Evolutionary conservation across 2,888 invertebrate genomes (phyloP).

Genomic region (Selenia dentaria): DNA sequence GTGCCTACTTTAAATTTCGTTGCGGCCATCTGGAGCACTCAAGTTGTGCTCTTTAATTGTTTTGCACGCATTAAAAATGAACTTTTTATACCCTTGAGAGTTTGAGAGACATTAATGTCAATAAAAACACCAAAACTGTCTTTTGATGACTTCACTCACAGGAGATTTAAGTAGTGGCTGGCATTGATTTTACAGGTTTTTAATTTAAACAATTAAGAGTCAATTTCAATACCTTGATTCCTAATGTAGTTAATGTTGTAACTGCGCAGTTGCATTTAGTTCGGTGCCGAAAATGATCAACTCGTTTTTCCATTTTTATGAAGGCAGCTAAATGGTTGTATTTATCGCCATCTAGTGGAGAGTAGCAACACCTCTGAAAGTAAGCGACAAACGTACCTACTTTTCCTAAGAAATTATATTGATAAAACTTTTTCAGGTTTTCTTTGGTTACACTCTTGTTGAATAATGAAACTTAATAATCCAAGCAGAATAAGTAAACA

Average conservation of each 20-base stretch:
- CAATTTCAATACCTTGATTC: constrained; percentile 30
- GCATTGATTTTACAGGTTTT: constrained; percentile 30
- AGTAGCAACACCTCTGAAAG: constrained; percentile 48
- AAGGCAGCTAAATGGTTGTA: background rate
- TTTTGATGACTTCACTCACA: constrained; percentile 23
- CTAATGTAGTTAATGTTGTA: constrained; percentile 28
- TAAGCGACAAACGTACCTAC: background rate
- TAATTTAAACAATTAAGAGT: constrained; percentile 23
- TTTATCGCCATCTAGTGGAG: constrained; percentile 54
- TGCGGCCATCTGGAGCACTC: constrained; percentile 17
- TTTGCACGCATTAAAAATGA: constrained; percentile 19
- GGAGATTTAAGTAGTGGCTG: constrained; percentile 10
- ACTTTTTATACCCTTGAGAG: constrained; percentile 28
- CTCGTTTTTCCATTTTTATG: constrained; percentile 1
- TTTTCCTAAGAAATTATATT: constrained; percentile 31
- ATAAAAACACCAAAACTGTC: constrained; percentile 23
- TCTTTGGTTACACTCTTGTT: background rate
- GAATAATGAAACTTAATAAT: background rate
- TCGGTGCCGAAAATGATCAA: background rate
- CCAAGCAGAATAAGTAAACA: constrained; percentile 23
- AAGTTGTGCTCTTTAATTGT: constrained; percentile 18
- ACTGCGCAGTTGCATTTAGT: constrained; percentile 24
- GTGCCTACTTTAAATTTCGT: background rate
- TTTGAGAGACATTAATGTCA: constrained; percentile 21
- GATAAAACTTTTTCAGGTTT: constrained; percentile 40